Evolutionary conservation across 2,888 invertebrate genomes (phyloP).

Genomic region (Heteropelma amictum): DNA sequence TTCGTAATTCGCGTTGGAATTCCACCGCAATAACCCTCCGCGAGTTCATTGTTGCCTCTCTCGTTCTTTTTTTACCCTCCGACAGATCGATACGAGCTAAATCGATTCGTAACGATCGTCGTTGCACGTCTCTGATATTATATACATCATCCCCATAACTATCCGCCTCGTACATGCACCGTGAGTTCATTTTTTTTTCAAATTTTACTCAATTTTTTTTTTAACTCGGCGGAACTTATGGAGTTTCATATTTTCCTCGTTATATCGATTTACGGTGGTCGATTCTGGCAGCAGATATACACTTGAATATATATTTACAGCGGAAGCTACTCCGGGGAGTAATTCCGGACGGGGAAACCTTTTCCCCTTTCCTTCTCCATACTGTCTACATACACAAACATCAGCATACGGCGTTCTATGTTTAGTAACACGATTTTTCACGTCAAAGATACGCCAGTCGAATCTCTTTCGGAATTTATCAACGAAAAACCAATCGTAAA

Average conservation of each 20-base stretch:
- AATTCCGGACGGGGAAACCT: slow-evolving; percentile 41
- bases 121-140: slow-evolving; percentile 29
- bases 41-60: slow-evolving; percentile 29
- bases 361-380: slow-evolving; percentile 7
- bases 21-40: slow-evolving; percentile 26
- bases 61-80: slow-evolving; percentile 19
- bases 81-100: slow-evolving; percentile 44
- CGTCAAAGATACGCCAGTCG: no score
- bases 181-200: slow-evolving; percentile 34
- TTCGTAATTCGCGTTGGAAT: slow-evolving; percentile 52
- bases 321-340: slow-evolving; percentile 49
- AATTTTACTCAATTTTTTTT: slow-evolving; percentile 9
- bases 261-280: slow-evolving; percentile 50
- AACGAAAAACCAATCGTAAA: no score
- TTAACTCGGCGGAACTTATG: not conserved
- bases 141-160: slow-evolving; percentile 32
- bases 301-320: slow-evolving; percentile 8
- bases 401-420: no score
- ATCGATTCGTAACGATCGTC: slow-evolving; percentile 56
- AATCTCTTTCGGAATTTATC: no score
- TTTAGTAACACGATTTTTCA: not conserved
- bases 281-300: not conserved
- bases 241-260: slow-evolving; percentile 48
- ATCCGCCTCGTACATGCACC: slow-evolving; percentile 27
- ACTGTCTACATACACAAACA: not conserved